Conservation (phyloP, 2,113 vertebrate species). For the Pseudorectes ferrugineus region DNA sequence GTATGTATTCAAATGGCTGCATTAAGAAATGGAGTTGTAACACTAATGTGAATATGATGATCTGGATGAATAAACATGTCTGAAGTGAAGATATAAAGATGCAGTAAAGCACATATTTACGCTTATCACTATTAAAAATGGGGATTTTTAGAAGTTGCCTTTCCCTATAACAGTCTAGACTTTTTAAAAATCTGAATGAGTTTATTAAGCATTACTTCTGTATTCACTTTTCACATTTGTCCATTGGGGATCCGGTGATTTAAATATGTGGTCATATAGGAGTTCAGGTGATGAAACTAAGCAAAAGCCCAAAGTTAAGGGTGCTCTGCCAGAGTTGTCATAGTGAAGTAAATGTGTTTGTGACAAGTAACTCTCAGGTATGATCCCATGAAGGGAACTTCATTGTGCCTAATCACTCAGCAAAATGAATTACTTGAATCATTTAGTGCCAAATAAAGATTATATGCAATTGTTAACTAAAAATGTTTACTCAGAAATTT, state of each 20-base stretch:
- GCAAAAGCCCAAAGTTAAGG: neutral
- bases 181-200: neutral
- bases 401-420: neutral
- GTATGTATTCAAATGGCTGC: neutral
- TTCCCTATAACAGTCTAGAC: neutral
- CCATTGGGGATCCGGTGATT: neutral
- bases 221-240: neutral
- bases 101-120: neutral
- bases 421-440: neutral
- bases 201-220: neutral
- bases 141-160: neutral
- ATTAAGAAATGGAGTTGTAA: neutral
- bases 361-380: neutral
- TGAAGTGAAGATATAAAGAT: neutral
- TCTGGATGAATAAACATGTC: neutral
- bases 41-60: neutral
- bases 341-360: neutral
- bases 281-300: neutral
- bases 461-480: neutral
- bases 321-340: accelerated
- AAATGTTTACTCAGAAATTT: neutral
- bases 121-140: neutral
- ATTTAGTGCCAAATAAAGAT: neutral
- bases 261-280: neutral
- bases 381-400: neutral